Evolutionary conservation across 1,140 invertebrate species (phyloP), one percentile per base, ranked within the genome.

Genomic region (Holcopasites calliopsidis): DNA sequence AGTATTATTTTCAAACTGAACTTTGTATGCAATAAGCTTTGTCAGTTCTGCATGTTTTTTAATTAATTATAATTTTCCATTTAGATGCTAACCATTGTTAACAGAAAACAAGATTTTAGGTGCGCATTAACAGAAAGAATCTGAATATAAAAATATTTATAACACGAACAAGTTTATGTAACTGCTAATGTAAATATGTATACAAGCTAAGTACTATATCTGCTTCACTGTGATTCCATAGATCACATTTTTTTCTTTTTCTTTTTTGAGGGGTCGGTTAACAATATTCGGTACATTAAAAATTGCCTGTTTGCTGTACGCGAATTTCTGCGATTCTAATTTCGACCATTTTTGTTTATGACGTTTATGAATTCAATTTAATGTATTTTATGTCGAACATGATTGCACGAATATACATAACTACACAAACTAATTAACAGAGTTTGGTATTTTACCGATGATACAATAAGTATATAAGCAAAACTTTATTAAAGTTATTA

Each of bases 151-250:
- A 23, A 23, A 40, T 49, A 49, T 33, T 47, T 54, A 26, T 40
- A 35, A 66, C 23, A 21, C 6, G 7, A 68, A 38, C 54, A 68
- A 11, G 4, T 52, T 52, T 50, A 26, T 52, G 6, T 28, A 54
- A 35, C 13, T 68, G 18, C 33, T 68, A 31, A 42, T 68, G 65
- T 68, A 68, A 55, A 68, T 68, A 68, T 55, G 65, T 55, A 68
- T 55, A 40, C 49, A 55, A 68, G 23, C 10, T 42, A 11, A 54
- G n/a, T 11, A 54, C 13, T 55, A 31, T 40, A 26, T 64, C n/a
- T 31, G 13, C 26, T 35, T 31, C 35, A 49, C 35, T 35, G 21
- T 35, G 4, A 65, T 18, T 0, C 0, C 2, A 65, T 33, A 50
- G 16, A 65, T n/a, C n/a, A n/a, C n/a, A n/a, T n/a, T n/a, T n/a